phyloP scores from a whole-genome alignment of 2,113 vertebrate species.

The Antigone vipio region DNA sequence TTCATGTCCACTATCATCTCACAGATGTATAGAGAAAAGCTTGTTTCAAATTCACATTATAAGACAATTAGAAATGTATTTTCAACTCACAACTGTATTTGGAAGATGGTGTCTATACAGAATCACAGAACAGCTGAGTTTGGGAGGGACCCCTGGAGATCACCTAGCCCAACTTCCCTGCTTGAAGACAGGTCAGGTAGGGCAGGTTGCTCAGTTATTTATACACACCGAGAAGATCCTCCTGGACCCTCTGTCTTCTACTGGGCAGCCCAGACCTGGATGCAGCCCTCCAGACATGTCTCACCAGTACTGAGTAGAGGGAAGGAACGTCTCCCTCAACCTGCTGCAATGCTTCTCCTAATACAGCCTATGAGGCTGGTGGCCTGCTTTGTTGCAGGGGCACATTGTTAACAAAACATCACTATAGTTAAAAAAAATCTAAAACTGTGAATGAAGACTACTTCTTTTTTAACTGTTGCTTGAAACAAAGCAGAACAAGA shows the following conservation, averaged over 20 bases:
- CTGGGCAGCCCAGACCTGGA: background rate
- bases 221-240: background rate
- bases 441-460: background rate
- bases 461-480: background rate
- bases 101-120: background rate
- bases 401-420: background rate
- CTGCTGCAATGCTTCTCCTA: background rate
- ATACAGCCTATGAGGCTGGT: background rate
- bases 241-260: background rate
- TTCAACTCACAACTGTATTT: background rate
- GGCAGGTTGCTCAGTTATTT: background rate
- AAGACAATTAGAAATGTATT: background rate
- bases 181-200: background rate
- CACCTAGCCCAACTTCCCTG: background rate
- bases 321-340: background rate
- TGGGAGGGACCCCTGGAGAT: background rate
- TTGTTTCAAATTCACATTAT: background rate
- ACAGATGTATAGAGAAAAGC: background rate
- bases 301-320: background rate
- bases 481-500: background rate
- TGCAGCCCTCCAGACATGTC: background rate
- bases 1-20: background rate
- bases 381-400: background rate
- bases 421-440: background rate
- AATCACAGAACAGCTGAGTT: background rate